Base-by-base conservation (phyloP, 2,113 vertebrate genomes). In the Castor canadensis region DNA sequence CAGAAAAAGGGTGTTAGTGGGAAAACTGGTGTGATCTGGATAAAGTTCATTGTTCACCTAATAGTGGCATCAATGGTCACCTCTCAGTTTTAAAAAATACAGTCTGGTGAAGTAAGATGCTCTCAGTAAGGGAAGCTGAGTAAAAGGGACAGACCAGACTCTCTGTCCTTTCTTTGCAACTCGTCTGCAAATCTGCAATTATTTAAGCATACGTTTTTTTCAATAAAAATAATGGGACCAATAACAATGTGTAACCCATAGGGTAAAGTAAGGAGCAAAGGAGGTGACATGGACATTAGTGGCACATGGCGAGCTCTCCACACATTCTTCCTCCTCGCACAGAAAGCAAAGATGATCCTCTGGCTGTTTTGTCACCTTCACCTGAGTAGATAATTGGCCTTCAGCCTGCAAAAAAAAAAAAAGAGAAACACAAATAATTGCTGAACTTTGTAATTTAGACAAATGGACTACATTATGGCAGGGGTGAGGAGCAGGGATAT, bases 361-460 rank as follows among this genome's bases (percentile, higher is more conserved):
- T 84, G 6, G 1, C 30, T 77, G 52, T 43, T 96, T 92, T 20
- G 26, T 86, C 84, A 94, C 95, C 62, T 92, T 93, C 80, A 8
- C 20, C 24, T 30, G 56, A 40, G 4, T 40, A 94, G 82, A n/a
- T 9, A 64, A 85, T 97, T 91, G 91, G 85, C 91, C 43, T 95
- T 96, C 76, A 16, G 80, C 96, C 94, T 96, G 89, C 71, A 94
- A 80, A 89, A 96, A 72, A 82, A 3, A 89, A 71, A 96, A 87
- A 94, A 84, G 67, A 92, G 67, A 87, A 83, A 60, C n/a, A 62
- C n/a, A 30, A 67, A 91, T 94, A 95, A 97, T 89, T 95, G 96
- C 94, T 97, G 96, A 98, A 98, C 97, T 96, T 90, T 98, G 93
- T 98, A 97, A 95, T 97, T 97, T 94, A 98, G 96, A 96, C 91